Conservation (phyloP, 2,797 vertebrate species). For the Tachyglossus aculeatus region DNA sequence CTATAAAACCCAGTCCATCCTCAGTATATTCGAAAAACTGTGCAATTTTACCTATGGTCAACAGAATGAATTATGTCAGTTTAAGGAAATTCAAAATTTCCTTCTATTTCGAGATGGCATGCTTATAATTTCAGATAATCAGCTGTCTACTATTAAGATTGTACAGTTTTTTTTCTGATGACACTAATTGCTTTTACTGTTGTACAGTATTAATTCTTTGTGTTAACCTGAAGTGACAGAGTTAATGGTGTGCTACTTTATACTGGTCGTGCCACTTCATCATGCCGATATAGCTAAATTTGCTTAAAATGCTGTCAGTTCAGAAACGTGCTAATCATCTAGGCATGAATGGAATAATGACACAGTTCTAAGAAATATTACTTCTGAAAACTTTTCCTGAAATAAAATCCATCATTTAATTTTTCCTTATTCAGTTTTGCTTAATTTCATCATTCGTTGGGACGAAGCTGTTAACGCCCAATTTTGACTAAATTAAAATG, state of each 20-base stretch:
- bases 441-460: background rate
- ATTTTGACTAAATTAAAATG: slow-evolving; percentile 5
- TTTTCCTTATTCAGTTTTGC: slow-evolving; percentile 6
- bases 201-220: background rate
- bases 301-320: background rate
- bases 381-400: fast-evolving
- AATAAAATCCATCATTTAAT: background rate
- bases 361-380: background rate
- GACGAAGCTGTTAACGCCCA: background rate
- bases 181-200: slow-evolving; percentile 1
- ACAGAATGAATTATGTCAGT: background rate
- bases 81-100: slow-evolving; percentile 17
- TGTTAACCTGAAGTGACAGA: background rate
- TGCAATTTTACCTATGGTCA: background rate
- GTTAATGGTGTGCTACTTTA: background rate
- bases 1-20: no score
- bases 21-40: no score
- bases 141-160: background rate
- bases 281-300: background rate
- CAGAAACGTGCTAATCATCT: background rate
- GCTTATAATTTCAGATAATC: background rate
- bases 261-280: background rate
- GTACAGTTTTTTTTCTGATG: background rate
- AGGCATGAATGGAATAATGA: fast-evolving
- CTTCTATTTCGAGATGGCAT: background rate